Evolutionary conservation across 2,888 invertebrate species (phyloP), one percentile per base, ranked within the genome.

Genomic region (Eustalomyia histrio): DNA sequence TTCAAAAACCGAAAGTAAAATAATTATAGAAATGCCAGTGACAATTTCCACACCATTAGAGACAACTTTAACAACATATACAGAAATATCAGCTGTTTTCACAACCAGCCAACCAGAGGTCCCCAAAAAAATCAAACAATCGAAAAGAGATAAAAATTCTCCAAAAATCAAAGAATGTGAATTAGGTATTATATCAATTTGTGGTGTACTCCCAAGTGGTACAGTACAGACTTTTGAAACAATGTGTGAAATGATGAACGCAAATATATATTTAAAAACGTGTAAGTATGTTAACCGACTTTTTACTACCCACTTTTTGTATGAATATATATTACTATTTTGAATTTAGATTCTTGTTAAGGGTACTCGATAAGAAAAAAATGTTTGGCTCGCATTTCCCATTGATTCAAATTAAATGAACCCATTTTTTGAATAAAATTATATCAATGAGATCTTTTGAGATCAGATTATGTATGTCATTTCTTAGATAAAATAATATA

Each of bases 241-340:
- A 58, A 84, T 88, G 17, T 88, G 88, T 68, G 86, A 83, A 4
- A 73, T 88, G 64, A 86, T 87, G 83, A 80, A 57, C 79, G 78
- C 71, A 9, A 83, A 83, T 69, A 24, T 76, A 9, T 24, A 78
- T 50, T 67, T 71, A 14, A 82, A 80, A 24, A 81, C 81, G 67
- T 80, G 84, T 84, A 67, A 84, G 84, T 83, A 74, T 33, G 10
- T 21, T 39, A 14, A 43, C 4, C 2, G 24, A 24, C 5, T 24
- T 24, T 24, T 5, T n/a, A n/a, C n/a, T n/a, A n/a, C n/a, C n/a
- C n/a, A n/a, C n/a, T n/a, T n/a, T n/a, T n/a, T n/a, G n/a, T n/a
- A n/a, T n/a, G n/a, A n/a, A n/a, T n/a, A n/a, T n/a, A n/a, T n/a
- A n/a, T n/a, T n/a, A n/a, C n/a, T n/a, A n/a, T n/a, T n/a, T n/a